These are phyloP conservation scores for Rostratula benghalensis DNA, from an alignment of 2,113 vertebrate genomes.

Conservation along the genomic window DNA sequence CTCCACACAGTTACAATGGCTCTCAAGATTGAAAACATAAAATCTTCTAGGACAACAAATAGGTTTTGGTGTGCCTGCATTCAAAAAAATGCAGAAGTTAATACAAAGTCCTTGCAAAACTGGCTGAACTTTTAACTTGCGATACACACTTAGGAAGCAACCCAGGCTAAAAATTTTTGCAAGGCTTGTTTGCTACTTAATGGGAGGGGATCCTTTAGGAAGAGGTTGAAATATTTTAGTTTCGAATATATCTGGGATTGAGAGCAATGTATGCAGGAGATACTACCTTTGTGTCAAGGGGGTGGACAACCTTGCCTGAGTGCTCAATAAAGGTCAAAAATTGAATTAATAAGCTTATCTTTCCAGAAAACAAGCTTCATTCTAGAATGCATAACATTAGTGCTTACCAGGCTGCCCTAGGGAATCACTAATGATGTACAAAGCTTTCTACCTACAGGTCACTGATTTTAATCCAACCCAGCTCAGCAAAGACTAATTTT, in stretches of 20 bases:
- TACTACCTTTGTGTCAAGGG: background rate
- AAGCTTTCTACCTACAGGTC: slow-evolving; percentile 53
- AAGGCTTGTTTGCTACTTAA: background rate
- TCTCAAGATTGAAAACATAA: background rate
- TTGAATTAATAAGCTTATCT: slow-evolving; percentile 60
- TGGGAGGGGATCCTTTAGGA: background rate
- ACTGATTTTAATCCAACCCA: slow-evolving; percentile 50
- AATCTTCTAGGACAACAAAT: background rate
- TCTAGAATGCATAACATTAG: slow-evolving; percentile 51
- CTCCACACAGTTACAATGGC: background rate
- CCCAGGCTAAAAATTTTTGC: background rate
- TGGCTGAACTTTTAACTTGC: background rate
- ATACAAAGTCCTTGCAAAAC: background rate
- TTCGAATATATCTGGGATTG: background rate
- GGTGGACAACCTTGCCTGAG: slow-evolving; percentile 30
- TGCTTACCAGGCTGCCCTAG: slow-evolving; percentile 9
- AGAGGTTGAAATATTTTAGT: background rate
- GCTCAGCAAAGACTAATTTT: background rate
- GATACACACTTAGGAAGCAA: background rate
- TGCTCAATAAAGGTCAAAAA: slow-evolving; percentile 53
- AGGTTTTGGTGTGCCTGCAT: background rate
- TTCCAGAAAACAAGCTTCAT: slow-evolving; percentile 58
- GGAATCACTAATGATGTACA: slow-evolving; percentile 48
- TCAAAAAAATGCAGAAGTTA: background rate
- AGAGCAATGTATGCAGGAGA: background rate